Percentiles rank a stretch among this genome's conserved stretches.
Evolutionary conservation across 2,888 invertebrate species (phyloP).

Genomic region (Tetanocera ferruginea): DNA sequence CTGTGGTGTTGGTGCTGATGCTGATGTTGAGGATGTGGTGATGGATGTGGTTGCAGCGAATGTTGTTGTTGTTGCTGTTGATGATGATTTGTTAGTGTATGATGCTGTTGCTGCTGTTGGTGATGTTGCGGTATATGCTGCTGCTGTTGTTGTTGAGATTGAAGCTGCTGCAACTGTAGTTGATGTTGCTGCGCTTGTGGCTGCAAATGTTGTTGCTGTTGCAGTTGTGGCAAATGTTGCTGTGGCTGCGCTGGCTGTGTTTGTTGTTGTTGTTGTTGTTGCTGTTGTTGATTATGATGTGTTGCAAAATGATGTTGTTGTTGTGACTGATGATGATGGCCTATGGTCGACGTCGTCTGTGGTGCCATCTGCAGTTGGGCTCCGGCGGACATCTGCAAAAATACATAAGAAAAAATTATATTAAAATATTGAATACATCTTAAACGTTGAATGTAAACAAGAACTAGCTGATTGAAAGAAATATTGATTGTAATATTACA

Average conservation of each 20-base stretch:
- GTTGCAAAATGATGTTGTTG: conserved; percentile 60
- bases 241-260: conserved; percentile 47
- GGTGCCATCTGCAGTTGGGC: conserved; percentile 98
- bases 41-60: conserved; percentile 44
- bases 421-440: too few relatives aligned
- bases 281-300: conserved; percentile 60
- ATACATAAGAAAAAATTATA: conserved; percentile 33
- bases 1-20: conserved; percentile 52
- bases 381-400: conserved; percentile 91
- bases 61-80: conserved; percentile 44
- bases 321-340: conserved; percentile 66
- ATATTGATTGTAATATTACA: too few relatives aligned
- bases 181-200: conserved; percentile 43
- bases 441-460: background rate
- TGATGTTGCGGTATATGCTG: conserved; percentile 54
- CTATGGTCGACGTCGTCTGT: conserved; percentile 80
- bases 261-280: conserved; percentile 58
- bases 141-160: conserved; percentile 47
- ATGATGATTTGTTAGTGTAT: conserved; percentile 42
- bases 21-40: conserved; percentile 50
- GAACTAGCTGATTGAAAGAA: background rate
- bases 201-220: conserved; percentile 49
- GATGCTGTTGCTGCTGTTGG: conserved; percentile 47
- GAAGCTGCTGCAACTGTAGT: conserved; percentile 68
- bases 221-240: conserved; percentile 52